Conservation (phyloP, 2,113 vertebrate species). For the Rhea pennata region DNA sequence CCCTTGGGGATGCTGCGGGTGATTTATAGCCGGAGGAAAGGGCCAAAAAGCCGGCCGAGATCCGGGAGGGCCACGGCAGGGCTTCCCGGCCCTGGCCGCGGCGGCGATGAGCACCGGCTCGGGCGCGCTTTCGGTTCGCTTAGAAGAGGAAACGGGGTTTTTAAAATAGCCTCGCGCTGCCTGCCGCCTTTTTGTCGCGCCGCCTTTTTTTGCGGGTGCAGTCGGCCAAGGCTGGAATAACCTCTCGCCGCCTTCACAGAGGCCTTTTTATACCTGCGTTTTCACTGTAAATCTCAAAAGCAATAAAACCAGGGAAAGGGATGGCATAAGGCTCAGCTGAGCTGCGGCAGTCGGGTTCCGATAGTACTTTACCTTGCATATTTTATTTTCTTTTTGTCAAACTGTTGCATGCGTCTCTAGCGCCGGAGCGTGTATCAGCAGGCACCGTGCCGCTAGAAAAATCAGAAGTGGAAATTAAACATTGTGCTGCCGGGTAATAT, state of each 20-base stretch:
- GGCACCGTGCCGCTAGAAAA: not conserved
- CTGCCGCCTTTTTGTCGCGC: rapidly evolving
- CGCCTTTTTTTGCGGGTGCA: rapidly evolving
- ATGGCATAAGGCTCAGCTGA: not conserved
- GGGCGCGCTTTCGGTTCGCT: not conserved
- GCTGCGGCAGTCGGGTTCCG: not conserved
- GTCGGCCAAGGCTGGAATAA: not conserved
- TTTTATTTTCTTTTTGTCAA: not conserved
- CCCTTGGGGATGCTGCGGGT: not conserved
- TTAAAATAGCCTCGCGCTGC: not conserved
- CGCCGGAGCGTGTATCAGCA: not conserved
- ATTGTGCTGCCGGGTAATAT: not conserved
- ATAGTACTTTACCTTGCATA: not conserved
- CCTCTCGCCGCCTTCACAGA: not conserved
- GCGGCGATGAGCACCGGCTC: rapidly evolving
- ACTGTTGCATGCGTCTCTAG: not conserved
- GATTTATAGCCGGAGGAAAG: not conserved
- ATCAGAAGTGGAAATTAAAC: not conserved
- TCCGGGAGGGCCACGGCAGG: not conserved
- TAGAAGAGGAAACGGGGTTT: not conserved
- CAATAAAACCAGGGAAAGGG: not conserved
- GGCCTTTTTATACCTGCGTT: not conserved
- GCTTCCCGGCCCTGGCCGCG: rapidly evolving
- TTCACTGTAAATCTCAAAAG: not conserved
- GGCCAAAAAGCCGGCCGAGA: too few species aligned